Percentiles rank a stretch among this genome's conserved stretches.
These are phyloP conservation scores for Diacarnus erythraeanus DNA, from an alignment of 37 sponge, comb jelly and placozoan species.

Conservation along the genomic window DNA sequence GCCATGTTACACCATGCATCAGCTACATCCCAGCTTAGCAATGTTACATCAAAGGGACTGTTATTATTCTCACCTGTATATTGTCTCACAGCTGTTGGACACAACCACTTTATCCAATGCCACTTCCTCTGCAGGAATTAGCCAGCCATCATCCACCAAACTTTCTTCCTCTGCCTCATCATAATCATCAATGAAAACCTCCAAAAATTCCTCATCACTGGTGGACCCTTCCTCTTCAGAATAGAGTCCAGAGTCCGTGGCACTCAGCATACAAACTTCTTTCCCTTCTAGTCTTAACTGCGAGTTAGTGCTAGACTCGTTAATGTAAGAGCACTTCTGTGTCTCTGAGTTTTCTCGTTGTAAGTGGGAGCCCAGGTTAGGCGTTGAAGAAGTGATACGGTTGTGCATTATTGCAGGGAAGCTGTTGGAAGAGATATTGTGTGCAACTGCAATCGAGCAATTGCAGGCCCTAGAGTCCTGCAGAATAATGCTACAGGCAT, in stretches of 20 bases:
- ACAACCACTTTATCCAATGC: slow-evolving; percentile 25
- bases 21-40: not conserved
- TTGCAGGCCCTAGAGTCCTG: not conserved
- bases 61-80: slow-evolving; percentile 39
- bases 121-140: slow-evolving; percentile 23
- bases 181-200: slow-evolving; percentile 7
- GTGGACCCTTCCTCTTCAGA: slow-evolving; percentile 6
- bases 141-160: slow-evolving; percentile 31
- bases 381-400: not conserved
- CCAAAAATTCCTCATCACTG: slow-evolving; percentile 3
- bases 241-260: slow-evolving; percentile 13
- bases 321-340: not conserved
- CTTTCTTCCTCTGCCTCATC: slow-evolving; percentile 26
- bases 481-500: not conserved
- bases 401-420: not conserved
- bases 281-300: not conserved
- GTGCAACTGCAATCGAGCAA: not conserved
- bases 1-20: too few relatives aligned
- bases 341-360: too few relatives aligned
- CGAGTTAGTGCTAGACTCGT: not conserved
- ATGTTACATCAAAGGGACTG: not conserved
- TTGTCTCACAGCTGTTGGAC: slow-evolving; percentile 14
- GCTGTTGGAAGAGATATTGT: not conserved
- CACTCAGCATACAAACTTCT: not conserved
- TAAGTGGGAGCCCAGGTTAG: not conserved